Evolutionary conservation across 2,113 vertebrate species (phyloP).

Genomic region (Bubalus kerabau): DNA sequence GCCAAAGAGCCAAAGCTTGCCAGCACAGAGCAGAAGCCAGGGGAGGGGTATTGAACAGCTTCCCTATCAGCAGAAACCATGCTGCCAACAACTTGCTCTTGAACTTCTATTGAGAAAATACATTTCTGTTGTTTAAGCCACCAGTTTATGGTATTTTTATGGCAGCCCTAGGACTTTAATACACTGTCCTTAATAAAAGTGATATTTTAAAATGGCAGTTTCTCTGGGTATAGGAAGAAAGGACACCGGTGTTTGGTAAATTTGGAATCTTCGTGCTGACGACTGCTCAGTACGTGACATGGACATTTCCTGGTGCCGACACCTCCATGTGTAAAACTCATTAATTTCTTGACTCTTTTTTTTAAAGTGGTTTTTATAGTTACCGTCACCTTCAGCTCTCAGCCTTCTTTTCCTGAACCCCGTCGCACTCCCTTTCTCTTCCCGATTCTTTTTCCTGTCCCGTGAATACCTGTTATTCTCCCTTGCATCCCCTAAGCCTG

Average conservation of each 20-base stretch:
- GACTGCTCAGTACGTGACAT: background rate
- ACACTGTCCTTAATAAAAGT: background rate
- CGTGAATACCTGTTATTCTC: fast-evolving
- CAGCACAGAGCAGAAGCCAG: background rate
- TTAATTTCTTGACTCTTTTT: background rate
- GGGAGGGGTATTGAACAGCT: background rate
- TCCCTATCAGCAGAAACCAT: background rate
- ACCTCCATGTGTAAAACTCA: too few species aligned
- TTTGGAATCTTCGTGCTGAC: background rate
- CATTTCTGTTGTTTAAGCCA: background rate
- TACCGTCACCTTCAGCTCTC: background rate
- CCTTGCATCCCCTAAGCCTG: background rate
- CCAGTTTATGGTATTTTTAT: background rate
- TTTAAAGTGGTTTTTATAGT: background rate
- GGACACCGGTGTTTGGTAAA: background rate
- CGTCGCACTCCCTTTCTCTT: background rate
- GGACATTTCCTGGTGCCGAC: background rate
- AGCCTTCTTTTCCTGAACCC: background rate
- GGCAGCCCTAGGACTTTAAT: background rate
- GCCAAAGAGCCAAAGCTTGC: background rate
- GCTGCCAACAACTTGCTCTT: background rate
- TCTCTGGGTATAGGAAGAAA: background rate
- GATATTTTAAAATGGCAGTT: background rate
- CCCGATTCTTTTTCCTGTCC: background rate
- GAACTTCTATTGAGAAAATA: background rate